Conservation (phyloP, 1,140 invertebrate genomes). For the Pseudomyrmex dendroicus region DNA sequence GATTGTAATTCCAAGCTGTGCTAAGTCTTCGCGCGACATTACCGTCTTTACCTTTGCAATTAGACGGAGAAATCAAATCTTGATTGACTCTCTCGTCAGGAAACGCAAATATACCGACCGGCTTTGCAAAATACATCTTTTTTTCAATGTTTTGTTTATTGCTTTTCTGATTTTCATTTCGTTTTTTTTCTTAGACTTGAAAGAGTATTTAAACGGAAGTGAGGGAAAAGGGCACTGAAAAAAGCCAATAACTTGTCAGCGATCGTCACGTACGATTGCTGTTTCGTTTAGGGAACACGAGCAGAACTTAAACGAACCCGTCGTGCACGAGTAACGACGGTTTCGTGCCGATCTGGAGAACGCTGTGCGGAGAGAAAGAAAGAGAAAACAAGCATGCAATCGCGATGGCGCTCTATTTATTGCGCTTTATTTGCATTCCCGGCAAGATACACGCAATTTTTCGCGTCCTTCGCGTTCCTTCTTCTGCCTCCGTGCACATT, state of each 20-base stretch:
- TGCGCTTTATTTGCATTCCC: constrained; percentile 75
- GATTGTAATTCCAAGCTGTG: background rate
- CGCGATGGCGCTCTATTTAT: constrained; percentile 67
- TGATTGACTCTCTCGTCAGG: too few relatives aligned
- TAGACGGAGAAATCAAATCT: too few relatives aligned
- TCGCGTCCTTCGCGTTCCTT: constrained; percentile 51
- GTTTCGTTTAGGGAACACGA: constrained; percentile 34
- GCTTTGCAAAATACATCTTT: too few relatives aligned
- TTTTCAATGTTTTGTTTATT: too few relatives aligned
- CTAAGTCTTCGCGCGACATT: too few relatives aligned
- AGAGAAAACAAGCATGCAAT: constrained; percentile 54
- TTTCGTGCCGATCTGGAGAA: constrained; percentile 19
- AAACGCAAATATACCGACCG: too few relatives aligned
- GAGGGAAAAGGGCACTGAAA: too few relatives aligned
- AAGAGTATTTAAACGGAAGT: background rate
- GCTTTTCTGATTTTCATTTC: background rate
- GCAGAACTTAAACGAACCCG: constrained; percentile 29
- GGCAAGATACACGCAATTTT: constrained; percentile 65
- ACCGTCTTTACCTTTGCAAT: too few relatives aligned
- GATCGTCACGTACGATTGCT: constrained; percentile 47
- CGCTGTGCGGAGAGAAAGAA: background rate
- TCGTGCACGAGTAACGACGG: constrained; percentile 49
- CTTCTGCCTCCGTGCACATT: background rate
- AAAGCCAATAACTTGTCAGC: constrained; percentile 5
- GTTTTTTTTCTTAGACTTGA: background rate